Evolutionary conservation across 2,797 vertebrate species (phyloP), one percentile per base, ranked within the genome.

Genomic region (Sebastes diploproa): DNA sequence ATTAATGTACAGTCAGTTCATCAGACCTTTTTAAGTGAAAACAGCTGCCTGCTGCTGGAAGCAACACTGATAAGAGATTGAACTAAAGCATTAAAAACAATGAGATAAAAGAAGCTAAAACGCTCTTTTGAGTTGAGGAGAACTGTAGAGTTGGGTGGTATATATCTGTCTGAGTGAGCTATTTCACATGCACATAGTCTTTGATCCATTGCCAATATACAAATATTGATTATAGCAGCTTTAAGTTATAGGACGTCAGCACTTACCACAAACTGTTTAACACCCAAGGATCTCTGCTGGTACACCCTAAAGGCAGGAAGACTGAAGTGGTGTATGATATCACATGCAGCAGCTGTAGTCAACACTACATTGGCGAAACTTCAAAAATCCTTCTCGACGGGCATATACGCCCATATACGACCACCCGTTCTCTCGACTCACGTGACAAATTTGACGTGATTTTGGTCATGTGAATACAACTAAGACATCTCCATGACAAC

Each of bases 231-330:
- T 46, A 25, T 16, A 34, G 46, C 42, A 55, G 30, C 32, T 55
- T 59, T 77, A 74, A 73, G 69, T 69, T 69, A 68, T 23, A 76
- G 56, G 29, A 62, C 54, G 12, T 22, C 61, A 58, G 50, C 68
- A 59, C 5, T 62, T 25, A 69, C 23, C 27, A 42, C 78, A 62
- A 68, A 56, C 20, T 14, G 7, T 12, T 67, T 12, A n/a, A 52
- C n/a, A 56, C 8, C 22, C 30, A 23, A 66, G 3, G 38, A 30
- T 23, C 50, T 67, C 64, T 46, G 38, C 30, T 42, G 64, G 64
- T 55, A n/a, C 36, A 34, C 2, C 4, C 11, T 36, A 11, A 22
- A 68, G 20, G n/a, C 10, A 22, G 14, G 7, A 10, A 60, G 58
- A 52, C 16, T 67, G 46, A 32, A 34, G 61, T 30, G 10, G 16